phyloP scores from a whole-genome alignment of 2,888 invertebrate species.

The Lasioglossum vierecki region DNA sequence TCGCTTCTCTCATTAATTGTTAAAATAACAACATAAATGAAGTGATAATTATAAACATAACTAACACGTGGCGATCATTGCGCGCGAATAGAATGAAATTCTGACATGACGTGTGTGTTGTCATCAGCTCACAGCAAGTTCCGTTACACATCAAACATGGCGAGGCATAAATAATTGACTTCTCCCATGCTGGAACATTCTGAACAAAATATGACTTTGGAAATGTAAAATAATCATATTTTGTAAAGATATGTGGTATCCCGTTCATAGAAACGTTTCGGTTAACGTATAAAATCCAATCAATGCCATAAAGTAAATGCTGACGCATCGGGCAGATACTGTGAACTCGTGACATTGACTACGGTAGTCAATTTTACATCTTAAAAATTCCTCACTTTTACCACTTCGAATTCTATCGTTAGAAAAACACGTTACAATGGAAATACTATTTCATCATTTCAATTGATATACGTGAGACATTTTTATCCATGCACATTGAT shows the following conservation, averaged over 20 bases:
- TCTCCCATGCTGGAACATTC: slow-evolving; percentile 38
- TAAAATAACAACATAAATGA: slow-evolving; percentile 61
- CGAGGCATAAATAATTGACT: slow-evolving; percentile 62
- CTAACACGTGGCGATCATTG: slow-evolving; percentile 52
- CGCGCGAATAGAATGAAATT: slow-evolving; percentile 49
- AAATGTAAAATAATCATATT: slow-evolving; percentile 1
- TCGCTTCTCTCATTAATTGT: slow-evolving; percentile 37
- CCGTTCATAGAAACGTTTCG: not conserved
- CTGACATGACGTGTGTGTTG: slow-evolving; percentile 66
- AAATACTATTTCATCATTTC: slow-evolving; percentile 27
- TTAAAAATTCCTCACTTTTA: slow-evolving; percentile 23
- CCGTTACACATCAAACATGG: slow-evolving; percentile 75
- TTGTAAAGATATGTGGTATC: not conserved
- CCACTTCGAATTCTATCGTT: slow-evolving; percentile 21
- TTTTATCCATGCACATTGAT: slow-evolving; percentile 35
- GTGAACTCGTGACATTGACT: slow-evolving; percentile 63
- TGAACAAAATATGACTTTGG: not conserved
- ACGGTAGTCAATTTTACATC: slow-evolving; percentile 65
- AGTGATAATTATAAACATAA: slow-evolving; percentile 51
- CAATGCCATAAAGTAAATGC: slow-evolving; percentile 41
- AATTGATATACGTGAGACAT: slow-evolving; percentile 17
- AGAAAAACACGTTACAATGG: slow-evolving; percentile 40
- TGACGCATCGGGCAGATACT: slow-evolving; percentile 54
- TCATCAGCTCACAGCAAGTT: slow-evolving; percentile 68
- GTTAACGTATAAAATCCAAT: slow-evolving; percentile 24